Percentiles rank a stretch among this genome's conserved stretches.
Evolutionary conservation across 1,140 invertebrate genomes (phyloP).

Genomic region (Sarcophaga bullata): DNA sequence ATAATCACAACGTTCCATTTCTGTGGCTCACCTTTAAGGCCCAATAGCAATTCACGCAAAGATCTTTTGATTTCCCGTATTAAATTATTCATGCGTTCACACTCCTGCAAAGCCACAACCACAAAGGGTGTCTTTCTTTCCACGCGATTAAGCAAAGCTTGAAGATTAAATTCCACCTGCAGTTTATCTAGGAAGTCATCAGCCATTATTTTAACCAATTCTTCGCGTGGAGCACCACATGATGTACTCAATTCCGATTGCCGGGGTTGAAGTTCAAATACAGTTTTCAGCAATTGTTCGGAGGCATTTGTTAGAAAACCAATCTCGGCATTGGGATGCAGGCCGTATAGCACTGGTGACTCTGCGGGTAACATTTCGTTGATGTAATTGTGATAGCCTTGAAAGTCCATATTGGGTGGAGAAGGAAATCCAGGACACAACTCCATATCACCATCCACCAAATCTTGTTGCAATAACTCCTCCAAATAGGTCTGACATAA

Average conservation of each 20-base stretch:
- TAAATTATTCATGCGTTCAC: slow-evolving; percentile 92
- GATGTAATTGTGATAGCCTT: slow-evolving; percentile 89
- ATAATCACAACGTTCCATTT: slow-evolving; percentile 91
- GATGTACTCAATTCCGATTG: slow-evolving; percentile 81
- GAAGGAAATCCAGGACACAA: slow-evolving; percentile 85
- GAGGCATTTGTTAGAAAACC: slow-evolving; percentile 90
- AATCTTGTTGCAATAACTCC: slow-evolving; percentile 86
- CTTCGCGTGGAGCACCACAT: slow-evolving; percentile 81
- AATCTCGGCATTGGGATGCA: slow-evolving; percentile 96
- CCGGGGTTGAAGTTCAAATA: slow-evolving; percentile 92
- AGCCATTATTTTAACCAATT: slow-evolving; percentile 84
- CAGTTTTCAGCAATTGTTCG: slow-evolving; percentile 87
- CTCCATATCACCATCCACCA: slow-evolving; percentile 86
- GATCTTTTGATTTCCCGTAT: slow-evolving; percentile 84
- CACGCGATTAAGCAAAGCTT: slow-evolving; percentile 86
- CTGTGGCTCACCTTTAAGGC: slow-evolving; percentile 88
- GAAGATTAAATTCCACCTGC: slow-evolving; percentile 89
- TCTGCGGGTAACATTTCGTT: slow-evolving; percentile 88
- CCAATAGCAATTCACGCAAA: slow-evolving; percentile 86
- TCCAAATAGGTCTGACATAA: slow-evolving; percentile 89
- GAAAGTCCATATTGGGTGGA: slow-evolving; percentile 89
- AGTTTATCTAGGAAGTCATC: slow-evolving; percentile 93
- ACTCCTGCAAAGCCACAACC: slow-evolving; percentile 95
- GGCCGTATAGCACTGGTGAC: slow-evolving; percentile 89
- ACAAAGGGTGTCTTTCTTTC: slow-evolving; percentile 93